phyloP scores from a whole-genome alignment of 2,797 vertebrate genomes.

The Ctenopoma multispine region DNA sequence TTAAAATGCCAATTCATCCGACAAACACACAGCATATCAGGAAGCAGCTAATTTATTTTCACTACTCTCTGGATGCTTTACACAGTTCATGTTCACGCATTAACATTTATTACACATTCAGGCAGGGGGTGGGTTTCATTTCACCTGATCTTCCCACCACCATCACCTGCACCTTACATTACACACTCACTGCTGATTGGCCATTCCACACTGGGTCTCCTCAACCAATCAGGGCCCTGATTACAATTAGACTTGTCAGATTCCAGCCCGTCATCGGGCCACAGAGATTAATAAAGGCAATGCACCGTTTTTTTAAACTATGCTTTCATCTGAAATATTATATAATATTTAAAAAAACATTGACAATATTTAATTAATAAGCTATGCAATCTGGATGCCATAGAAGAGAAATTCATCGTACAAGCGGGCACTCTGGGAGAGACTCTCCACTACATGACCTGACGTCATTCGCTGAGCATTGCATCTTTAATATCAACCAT shows the following conservation, averaged over 20 bases:
- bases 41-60: slow-evolving; percentile 91
- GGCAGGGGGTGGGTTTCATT: slow-evolving; percentile 34
- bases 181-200: slow-evolving; percentile 67
- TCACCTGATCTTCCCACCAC: slow-evolving; percentile 32
- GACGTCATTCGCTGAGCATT: slow-evolving; percentile 73
- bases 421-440: slow-evolving; percentile 73
- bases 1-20: slow-evolving; percentile 7
- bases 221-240: slow-evolving; percentile 71
- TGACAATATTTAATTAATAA: slow-evolving; percentile 68
- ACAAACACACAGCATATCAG: slow-evolving; percentile 73
- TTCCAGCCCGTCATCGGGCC: slow-evolving; percentile 50
- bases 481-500: slow-evolving; percentile 69
- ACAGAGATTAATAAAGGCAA: slow-evolving; percentile 83
- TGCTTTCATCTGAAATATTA: slow-evolving; percentile 78
- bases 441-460: slow-evolving; percentile 70
- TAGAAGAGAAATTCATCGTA: slow-evolving; percentile 69
- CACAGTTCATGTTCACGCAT: slow-evolving; percentile 77
- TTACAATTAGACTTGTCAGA: slow-evolving; percentile 70
- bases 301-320: slow-evolving; percentile 79
- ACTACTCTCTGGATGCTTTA: slow-evolving; percentile 78
- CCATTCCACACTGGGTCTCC: slow-evolving; percentile 34
- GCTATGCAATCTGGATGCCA: slow-evolving; percentile 56
- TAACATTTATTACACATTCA: slow-evolving; percentile 75
- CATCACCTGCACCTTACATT: slow-evolving; percentile 48
- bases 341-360: slow-evolving; percentile 78